A percentile compares a stretch with the other conserved stretches of the same genome.
phyloP scores from a whole-genome alignment of 1,140 invertebrate genomes.

The Cotesia chilonis region DNA sequence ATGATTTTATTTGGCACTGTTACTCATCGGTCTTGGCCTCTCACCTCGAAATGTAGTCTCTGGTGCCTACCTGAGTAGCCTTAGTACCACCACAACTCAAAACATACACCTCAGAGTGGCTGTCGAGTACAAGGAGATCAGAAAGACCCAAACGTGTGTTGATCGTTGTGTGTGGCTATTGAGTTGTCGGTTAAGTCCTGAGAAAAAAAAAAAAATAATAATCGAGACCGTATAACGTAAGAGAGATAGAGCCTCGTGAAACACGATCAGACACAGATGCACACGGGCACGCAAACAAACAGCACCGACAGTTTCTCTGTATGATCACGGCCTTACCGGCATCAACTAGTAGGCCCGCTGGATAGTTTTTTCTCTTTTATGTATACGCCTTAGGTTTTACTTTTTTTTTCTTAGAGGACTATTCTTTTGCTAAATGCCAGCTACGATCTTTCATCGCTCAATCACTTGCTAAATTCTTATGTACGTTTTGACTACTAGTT shows the following conservation, averaged over 20 bases:
- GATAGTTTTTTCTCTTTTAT: background rate
- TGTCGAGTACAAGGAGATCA: conserved; percentile 30
- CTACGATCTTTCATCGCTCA: conserved; percentile 9
- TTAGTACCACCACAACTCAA: conserved; percentile 35
- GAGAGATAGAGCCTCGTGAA: conserved; percentile 42
- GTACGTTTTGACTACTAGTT: background rate
- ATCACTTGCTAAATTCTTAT: conserved; percentile 10
- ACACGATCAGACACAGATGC: conserved; percentile 47
- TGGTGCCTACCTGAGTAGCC: conserved; percentile 53
- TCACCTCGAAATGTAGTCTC: conserved; percentile 32
- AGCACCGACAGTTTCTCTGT: conserved; percentile 7
- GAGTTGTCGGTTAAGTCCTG: conserved; percentile 43
- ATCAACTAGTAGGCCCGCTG: background rate
- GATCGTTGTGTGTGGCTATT: conserved; percentile 47
- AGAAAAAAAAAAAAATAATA: background rate
- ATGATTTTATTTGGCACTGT: background rate
- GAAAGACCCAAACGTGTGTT: conserved; percentile 35
- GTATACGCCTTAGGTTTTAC: background rate
- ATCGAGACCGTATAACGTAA: background rate
- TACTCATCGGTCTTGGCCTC: conserved; percentile 1
- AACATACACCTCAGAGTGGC: conserved; percentile 8
- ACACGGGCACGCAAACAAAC: conserved; percentile 55
- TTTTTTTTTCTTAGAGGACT: background rate
- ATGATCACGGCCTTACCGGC: background rate
- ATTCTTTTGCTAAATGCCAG: conserved; percentile 11